Evolutionary conservation across 2,888 invertebrate genomes (phyloP), one percentile per base, ranked within the genome.

Genomic region (Lepidochrysops patricia): DNA sequence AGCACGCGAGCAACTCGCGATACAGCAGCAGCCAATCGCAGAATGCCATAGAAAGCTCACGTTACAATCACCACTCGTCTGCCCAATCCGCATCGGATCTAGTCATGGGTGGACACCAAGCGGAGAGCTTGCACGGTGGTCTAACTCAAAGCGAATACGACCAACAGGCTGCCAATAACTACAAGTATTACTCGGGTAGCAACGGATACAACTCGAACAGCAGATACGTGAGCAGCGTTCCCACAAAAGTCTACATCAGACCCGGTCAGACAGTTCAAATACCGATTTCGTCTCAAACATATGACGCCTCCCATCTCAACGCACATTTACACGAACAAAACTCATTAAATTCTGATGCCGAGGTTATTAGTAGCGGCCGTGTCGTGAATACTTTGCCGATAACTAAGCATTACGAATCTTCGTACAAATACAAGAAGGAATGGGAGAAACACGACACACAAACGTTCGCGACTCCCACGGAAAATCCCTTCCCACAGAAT

Each of bases 401-500:
- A 19, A 69, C 58, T 48, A 88, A 82, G 67, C 77, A 77, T 64
- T 88, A 87, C 60, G 83, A 89, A 68, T 79, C 87, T 7, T 79
- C 84, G 15, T 88, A 86, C 63, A 82, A 74, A 59, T 89, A 89
- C 62, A 76, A 70, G 37, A 89, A 89, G 66, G 72, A 84, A 75
- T 89, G 88, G 89, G 88, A 89, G 70, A 86, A 83, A 66, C 86
- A 84, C 62, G 73, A 82, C 57, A 72, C 73, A 6, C 67, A 72
- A 57, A 84, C 86, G 19, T 66, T 69, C 29, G 65, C 67, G 25
- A 64, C 74, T 35, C 75, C 81, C 13, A 79, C 79, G 4, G 70
- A 68, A 59, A 78, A 69, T 43, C 75, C 81, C 6, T 72, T 75
- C 56, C 70, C 78, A 9, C 66, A 64, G 63, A 78, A 82, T 52